phyloP scores from a whole-genome alignment of 2,797 vertebrate species.

The Lagorchestes hirsutus region DNA sequence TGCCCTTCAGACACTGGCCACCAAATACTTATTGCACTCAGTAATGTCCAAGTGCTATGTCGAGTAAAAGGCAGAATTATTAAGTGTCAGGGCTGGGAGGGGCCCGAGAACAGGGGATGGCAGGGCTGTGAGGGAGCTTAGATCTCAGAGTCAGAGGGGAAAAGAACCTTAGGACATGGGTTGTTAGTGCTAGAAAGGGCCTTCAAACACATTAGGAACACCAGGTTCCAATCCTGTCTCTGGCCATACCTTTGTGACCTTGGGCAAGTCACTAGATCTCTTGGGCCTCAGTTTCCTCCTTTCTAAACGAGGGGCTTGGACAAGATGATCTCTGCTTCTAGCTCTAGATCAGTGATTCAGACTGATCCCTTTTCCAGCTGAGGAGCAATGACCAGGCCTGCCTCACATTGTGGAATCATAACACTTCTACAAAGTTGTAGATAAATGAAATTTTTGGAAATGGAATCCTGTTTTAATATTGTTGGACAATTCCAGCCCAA shows the following conservation, averaged over 20 bases:
- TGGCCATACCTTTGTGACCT: background rate
- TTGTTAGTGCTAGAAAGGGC: background rate
- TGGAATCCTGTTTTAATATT: background rate
- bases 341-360: background rate
- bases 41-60: background rate
- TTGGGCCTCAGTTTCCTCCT: background rate
- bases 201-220: background rate
- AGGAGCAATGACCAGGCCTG: background rate
- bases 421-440: background rate
- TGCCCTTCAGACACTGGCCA: background rate
- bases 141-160: background rate
- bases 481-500: background rate
- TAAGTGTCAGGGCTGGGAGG: background rate
- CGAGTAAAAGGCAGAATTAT: background rate
- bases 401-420: background rate
- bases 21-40: background rate
- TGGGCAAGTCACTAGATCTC: background rate
- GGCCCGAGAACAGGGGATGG: accelerated
- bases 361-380: background rate
- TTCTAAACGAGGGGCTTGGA: background rate
- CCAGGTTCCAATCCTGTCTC: background rate
- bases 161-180: background rate
- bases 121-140: background rate
- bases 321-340: background rate
- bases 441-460: background rate